phyloP scores from a whole-genome alignment of 2,113 vertebrate genomes.

The Corythoichthys intestinalis region DNA sequence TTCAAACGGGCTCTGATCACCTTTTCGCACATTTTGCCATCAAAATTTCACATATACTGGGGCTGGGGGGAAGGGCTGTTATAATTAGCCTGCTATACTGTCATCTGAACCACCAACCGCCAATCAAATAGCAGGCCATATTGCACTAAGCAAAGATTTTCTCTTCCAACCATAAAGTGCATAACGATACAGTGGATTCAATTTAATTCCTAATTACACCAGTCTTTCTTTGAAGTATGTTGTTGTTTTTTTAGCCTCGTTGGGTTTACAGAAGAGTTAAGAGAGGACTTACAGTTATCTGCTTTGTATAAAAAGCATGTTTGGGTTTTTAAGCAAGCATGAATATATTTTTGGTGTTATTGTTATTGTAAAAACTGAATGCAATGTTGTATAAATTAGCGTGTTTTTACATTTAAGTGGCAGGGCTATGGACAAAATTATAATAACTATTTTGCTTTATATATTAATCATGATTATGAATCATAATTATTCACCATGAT shows the following conservation, averaged over 20 bases:
- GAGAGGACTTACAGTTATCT: neutral
- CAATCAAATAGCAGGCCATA: conserved; percentile 24
- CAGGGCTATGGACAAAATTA: too few relatives aligned
- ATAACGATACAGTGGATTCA: conserved; percentile 33
- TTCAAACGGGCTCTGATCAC: conserved; percentile 58
- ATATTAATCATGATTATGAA: too few relatives aligned
- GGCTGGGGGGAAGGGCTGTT: conserved; percentile 13
- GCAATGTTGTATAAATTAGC: neutral
- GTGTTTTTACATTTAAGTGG: too few relatives aligned
- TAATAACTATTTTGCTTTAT: too few relatives aligned
- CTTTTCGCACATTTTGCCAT: conserved; percentile 39
- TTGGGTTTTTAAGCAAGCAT: neutral
- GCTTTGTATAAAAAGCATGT: neutral
- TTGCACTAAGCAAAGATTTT: conserved; percentile 12
- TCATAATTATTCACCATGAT: too few relatives aligned
- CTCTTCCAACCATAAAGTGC: conserved; percentile 11
- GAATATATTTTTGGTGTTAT: neutral
- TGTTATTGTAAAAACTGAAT: neutral
- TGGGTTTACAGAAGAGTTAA: conserved; percentile 25
- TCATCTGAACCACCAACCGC: conserved; percentile 37
- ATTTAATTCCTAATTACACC: conserved; percentile 42
- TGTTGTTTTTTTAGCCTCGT: conserved; percentile 46
- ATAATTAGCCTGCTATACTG: conserved; percentile 56
- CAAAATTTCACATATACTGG: conserved; percentile 52
- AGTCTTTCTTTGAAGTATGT: conserved; percentile 46